phyloP scores from a whole-genome alignment of 2,113 vertebrate genomes.

The Menidia beryllina region DNA sequence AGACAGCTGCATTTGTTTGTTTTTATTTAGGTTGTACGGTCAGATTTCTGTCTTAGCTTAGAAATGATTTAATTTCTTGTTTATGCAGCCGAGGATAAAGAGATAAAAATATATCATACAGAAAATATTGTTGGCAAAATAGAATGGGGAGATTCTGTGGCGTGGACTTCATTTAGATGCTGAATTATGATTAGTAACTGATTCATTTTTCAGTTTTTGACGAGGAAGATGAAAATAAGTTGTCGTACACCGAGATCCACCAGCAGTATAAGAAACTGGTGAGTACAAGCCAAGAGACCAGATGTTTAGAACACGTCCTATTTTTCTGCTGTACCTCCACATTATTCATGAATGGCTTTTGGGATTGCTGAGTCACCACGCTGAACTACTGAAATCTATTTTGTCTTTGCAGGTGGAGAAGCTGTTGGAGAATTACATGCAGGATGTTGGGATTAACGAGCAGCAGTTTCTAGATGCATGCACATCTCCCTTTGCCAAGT shows the following conservation, averaged over 20 bases:
- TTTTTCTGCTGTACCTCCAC: background rate
- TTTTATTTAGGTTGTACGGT: background rate
- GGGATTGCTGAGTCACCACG: conserved; percentile 28
- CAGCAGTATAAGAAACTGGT: conserved; percentile 96
- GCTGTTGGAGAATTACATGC: conserved; percentile 90
- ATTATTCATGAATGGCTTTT: background rate
- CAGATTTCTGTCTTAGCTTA: background rate
- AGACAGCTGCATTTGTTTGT: background rate
- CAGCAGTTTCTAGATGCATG: conserved; percentile 95
- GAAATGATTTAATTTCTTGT: background rate
- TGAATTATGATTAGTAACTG: background rate
- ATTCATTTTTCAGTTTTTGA: conserved; percentile 90
- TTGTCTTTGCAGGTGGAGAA: conserved; percentile 89
- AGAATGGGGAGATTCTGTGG: too few relatives aligned
- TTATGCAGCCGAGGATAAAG: background rate
- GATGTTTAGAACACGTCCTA: background rate
- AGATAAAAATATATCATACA: background rate
- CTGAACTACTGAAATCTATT: conserved; percentile 38
- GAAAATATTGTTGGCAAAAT: background rate
- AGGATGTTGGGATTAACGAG: conserved; percentile 96
- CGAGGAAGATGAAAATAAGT: conserved; percentile 97
- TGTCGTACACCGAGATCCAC: conserved; percentile 97
- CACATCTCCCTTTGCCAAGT: conserved; percentile 90
- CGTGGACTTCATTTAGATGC: too few relatives aligned
- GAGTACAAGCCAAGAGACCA: conserved; percentile 69